Conservation (phyloP, 2,113 vertebrate genomes). For the Pachypanchax playfairii region DNA sequence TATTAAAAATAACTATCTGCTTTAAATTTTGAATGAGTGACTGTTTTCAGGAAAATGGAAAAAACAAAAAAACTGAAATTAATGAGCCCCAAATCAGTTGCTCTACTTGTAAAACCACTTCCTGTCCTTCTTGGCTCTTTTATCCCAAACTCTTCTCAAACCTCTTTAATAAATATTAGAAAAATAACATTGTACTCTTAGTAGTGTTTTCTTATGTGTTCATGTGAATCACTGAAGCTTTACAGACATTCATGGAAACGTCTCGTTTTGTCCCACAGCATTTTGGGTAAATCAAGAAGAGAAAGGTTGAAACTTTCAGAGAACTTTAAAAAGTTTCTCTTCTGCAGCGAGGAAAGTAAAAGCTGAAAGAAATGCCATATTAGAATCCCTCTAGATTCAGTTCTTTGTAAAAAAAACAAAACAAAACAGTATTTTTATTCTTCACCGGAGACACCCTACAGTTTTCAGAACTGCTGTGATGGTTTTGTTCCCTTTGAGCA, state of each 20-base stretch:
- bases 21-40: slow-evolving; percentile 1
- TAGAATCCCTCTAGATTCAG: slow-evolving; percentile 19
- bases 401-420: slow-evolving; percentile 6
- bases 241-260: slow-evolving; percentile 56
- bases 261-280: slow-evolving; percentile 15
- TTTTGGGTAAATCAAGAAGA: slow-evolving; percentile 19
- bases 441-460: slow-evolving; percentile 9
- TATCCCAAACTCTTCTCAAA: slow-evolving; percentile 41
- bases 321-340: slow-evolving; percentile 8
- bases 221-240: slow-evolving; percentile 74
- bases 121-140: slow-evolving; percentile 5
- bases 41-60: not conserved
- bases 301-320: slow-evolving; percentile 12
- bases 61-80: slow-evolving; percentile 11
- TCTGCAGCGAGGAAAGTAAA: slow-evolving; percentile 8
- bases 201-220: slow-evolving; percentile 77
- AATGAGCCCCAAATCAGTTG: slow-evolving; percentile 30
- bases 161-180: slow-evolving; percentile 99
- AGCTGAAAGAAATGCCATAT: slow-evolving; percentile 1
- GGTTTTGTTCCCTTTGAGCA: slow-evolving; percentile 1
- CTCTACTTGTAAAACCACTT: slow-evolving; percentile 1
- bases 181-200: slow-evolving; percentile 95
- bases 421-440: slow-evolving; percentile 13
- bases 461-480: slow-evolving; percentile 21
- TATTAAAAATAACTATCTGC: not conserved